Base-by-base conservation (phyloP, 2,113 vertebrate genomes). In the Lipophrys pholis region DNA sequence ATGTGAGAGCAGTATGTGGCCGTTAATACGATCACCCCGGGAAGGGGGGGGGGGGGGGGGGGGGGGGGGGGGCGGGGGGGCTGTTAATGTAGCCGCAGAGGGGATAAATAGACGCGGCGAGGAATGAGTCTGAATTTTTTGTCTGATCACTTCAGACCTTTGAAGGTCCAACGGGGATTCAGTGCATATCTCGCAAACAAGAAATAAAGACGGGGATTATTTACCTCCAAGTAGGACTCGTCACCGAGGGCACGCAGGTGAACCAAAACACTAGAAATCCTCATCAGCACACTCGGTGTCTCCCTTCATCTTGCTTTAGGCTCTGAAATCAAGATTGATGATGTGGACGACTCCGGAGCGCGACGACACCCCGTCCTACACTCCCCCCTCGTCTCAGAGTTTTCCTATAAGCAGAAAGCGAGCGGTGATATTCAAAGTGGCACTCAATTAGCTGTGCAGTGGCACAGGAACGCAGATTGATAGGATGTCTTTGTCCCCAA, bases 301-400 rank as follows among this genome's bases (percentile, higher is more conserved):
- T 81, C 35, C 65, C 64, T 52, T 75, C 60, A 54, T 59, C 54
- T 78, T 45, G 51, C 54, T 74, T 78, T 62, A 50, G 56, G 69
- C 71, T 75, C 74, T 43, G 17, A 83, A 90, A 91, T 90, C 78
- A 87, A 90, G 87, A 91, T 88, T 91, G 82, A 89, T 91, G 87
- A 85, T 87, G 82, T 66, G 75, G 69, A 45, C 30, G 60, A 85
- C 68, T 60, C 16, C 0, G 63, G 71, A 83, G 68, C 66, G 66
- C 60, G 80, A 81, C 88, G 83, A 63, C 68, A 62, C 72, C 45
- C 62, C 45, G 54, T 80, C 77, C 73, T 45, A n/a, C 73, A 56
- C 74, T 76, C 76, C 70, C 63, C 61, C 61, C 54, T 81, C 65
- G 75, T 84, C 74, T 62, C 45, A 48, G 64, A 67, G 52, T 75